phyloP scores from a whole-genome alignment of 1,140 invertebrate species.

The Drosophila paulistorum region DNA sequence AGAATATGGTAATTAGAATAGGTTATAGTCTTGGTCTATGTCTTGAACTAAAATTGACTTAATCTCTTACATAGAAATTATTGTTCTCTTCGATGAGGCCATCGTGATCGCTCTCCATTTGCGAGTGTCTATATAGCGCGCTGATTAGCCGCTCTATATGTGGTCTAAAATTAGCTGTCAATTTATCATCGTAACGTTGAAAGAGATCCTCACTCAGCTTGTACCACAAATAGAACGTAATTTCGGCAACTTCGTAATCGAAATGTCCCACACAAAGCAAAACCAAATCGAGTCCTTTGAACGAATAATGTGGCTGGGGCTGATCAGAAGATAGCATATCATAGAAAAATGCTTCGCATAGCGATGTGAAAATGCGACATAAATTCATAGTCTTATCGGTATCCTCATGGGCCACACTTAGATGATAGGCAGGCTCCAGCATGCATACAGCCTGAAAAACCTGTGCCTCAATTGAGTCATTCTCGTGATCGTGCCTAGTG shows the following conservation, averaged over 20 bases:
- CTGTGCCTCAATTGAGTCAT: slow-evolving; percentile 88
- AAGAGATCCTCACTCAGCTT: slow-evolving; percentile 97
- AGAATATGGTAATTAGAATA: too few relatives aligned
- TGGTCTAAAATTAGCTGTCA: slow-evolving; percentile 93
- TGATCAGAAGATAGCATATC: slow-evolving; percentile 87
- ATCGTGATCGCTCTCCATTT: slow-evolving; percentile 95
- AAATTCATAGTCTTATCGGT: slow-evolving; percentile 95
- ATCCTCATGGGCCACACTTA: slow-evolving; percentile 96
- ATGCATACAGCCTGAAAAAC: slow-evolving; percentile 92
- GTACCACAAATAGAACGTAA: slow-evolving; percentile 99
- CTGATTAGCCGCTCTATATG: slow-evolving; percentile 95
- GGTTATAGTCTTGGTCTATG: not conserved
- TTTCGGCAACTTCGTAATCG: slow-evolving; percentile 98
- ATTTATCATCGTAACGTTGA: slow-evolving; percentile 90
- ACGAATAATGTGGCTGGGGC: slow-evolving; percentile 89
- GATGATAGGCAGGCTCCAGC: slow-evolving; percentile 94
- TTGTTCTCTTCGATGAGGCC: slow-evolving; percentile 94
- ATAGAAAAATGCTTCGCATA: slow-evolving; percentile 95
- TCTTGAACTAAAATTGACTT: not conserved
- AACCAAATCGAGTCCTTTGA: slow-evolving; percentile 94
- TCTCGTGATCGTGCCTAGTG: slow-evolving; percentile 85
- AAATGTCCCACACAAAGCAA: slow-evolving; percentile 97
- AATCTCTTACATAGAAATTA: slow-evolving; percentile 86
- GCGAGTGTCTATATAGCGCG: slow-evolving; percentile 92
- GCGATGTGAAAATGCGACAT: slow-evolving; percentile 96